Evolutionary conservation across 2,888 invertebrate species (phyloP).

Genomic region (Polia nebulosa): DNA sequence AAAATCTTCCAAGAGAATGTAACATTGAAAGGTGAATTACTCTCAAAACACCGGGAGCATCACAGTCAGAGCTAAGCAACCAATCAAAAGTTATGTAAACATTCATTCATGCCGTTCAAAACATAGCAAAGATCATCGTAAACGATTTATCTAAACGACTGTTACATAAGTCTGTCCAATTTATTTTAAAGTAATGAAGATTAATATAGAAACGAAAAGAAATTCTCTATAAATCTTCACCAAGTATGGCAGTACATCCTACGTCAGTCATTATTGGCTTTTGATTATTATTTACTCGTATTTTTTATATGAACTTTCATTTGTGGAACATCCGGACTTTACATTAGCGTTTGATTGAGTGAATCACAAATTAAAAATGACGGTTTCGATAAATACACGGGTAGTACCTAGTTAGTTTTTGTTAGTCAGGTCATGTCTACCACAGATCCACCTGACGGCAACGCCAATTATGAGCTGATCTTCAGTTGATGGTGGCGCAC

Average conservation of each 20-base stretch:
- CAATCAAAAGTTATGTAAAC: conserved; percentile 54
- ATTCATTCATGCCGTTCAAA: conserved; percentile 37
- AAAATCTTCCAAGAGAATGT: background rate
- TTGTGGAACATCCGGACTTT: conserved; percentile 21
- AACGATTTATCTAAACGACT: conserved; percentile 43
- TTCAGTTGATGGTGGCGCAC: too few relatives aligned
- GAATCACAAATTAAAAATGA: conserved; percentile 38
- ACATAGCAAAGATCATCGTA: conserved; percentile 34
- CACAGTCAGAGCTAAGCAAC: conserved; percentile 23
- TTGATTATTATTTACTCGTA: conserved; percentile 13
- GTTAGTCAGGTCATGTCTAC: background rate
- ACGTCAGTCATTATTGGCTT: conserved; percentile 5
- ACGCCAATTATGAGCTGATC: background rate
- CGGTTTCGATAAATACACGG: conserved; percentile 4
- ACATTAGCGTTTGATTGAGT: conserved; percentile 23
- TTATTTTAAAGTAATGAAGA: conserved; percentile 39
- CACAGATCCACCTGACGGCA: background rate
- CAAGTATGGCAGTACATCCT: conserved; percentile 24
- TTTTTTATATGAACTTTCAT: conserved; percentile 46
- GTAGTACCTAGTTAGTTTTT: conserved; percentile 3
- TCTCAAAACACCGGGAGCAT: conserved; percentile 42
- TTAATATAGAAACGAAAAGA: conserved; percentile 18
- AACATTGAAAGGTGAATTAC: conserved; percentile 23
- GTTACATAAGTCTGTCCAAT: conserved; percentile 47
- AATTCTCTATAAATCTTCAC: conserved; percentile 13